Base-by-base conservation (phyloP, 2,888 invertebrate species). In the Lordiphosa fenestrarum region DNA sequence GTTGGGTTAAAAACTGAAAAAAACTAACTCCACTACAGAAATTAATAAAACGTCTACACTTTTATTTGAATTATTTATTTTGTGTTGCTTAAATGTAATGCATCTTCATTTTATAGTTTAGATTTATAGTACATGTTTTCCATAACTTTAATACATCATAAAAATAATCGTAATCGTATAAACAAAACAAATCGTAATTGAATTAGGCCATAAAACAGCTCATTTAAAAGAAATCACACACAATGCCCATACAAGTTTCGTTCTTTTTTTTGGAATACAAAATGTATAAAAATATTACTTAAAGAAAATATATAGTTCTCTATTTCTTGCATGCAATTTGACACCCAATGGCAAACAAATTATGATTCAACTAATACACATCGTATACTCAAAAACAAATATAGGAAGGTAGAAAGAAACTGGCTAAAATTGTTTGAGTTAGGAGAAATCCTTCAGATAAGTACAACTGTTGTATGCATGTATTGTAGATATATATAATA, bases 111-210 rank as follows among this genome's bases (percentile, higher is more conserved):
- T 44, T 68, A 60, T 60, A 59, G 46, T 69, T 25, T 25, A 66
- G 73, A 60, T 75, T 69, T 73, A 77, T 81, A 71, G 82, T 77
- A 77, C 77, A 66, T 51, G 59, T 61, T 72, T 71, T 73, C 77
- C 69, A 83, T 83, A 77, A 76, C 77, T 77, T 77, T 84, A 77
- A 77, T 77, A 84, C 84, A 77, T 77, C 82, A 62, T 84, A 73
- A 77, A 82, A 84, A 77, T 81, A 77, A 77, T 71, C 53, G 70
- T 73, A 80, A 72, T 81, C 60, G 73, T 77, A 81, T 69, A 84
- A 84, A 84, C 77, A 77, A 84, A 84, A 77, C 77, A 77, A 77
- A 69, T 66, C 69, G 69, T 77, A 76, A 81, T 71, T 73, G 84
- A 65, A 73, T 44, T 59, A 61, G 40, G 65, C 68, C 72, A 30